phyloP scores from a whole-genome alignment of 2,113 vertebrate species.

The Festucalex cinctus region DNA sequence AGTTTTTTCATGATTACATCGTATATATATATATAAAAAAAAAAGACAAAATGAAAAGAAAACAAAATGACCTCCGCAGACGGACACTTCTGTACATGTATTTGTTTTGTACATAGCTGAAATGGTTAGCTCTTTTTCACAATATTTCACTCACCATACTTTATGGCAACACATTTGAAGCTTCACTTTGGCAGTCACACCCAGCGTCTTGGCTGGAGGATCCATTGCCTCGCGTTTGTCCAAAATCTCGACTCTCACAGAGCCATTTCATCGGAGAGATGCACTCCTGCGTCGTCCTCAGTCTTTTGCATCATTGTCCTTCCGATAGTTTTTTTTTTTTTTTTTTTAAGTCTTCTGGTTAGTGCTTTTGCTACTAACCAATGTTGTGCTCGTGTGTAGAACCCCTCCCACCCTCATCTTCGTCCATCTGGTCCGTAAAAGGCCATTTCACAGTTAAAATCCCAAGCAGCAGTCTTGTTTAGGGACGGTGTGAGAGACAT shows the following conservation, averaged over 20 bases:
- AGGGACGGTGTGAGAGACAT: slow-evolving; percentile 47
- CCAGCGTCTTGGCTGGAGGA: slow-evolving; percentile 50
- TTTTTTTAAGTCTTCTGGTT: slow-evolving; percentile 62
- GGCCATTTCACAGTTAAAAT: slow-evolving; percentile 67
- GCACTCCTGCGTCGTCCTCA: slow-evolving; percentile 41
- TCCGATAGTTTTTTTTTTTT: slow-evolving; percentile 61
- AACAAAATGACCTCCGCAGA: slow-evolving; percentile 50
- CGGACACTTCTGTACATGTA: slow-evolving; percentile 67
- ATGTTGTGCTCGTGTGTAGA: slow-evolving; percentile 67
- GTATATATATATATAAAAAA: slow-evolving; percentile 68
- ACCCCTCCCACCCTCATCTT: slow-evolving; percentile 32
- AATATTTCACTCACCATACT: slow-evolving; percentile 63
- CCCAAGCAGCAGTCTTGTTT: slow-evolving; percentile 63
- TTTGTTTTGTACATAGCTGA: slow-evolving; percentile 69
- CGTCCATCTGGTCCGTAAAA: slow-evolving; percentile 64
- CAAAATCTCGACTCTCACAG: slow-evolving; percentile 42
- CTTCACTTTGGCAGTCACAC: slow-evolving; percentile 72
- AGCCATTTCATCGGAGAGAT: slow-evolving; percentile 38
- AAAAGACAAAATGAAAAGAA: slow-evolving; percentile 47
- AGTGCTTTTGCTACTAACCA: slow-evolving; percentile 60
- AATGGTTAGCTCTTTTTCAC: slow-evolving; percentile 58
- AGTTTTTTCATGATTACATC: slow-evolving; percentile 64
- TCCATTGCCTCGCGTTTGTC: slow-evolving; percentile 46
- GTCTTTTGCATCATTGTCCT: slow-evolving; percentile 69
- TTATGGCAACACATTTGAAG: slow-evolving; percentile 63